Conservation (phyloP, 2,888 invertebrate species). For the Stenchaetothrips biformis region DNA sequence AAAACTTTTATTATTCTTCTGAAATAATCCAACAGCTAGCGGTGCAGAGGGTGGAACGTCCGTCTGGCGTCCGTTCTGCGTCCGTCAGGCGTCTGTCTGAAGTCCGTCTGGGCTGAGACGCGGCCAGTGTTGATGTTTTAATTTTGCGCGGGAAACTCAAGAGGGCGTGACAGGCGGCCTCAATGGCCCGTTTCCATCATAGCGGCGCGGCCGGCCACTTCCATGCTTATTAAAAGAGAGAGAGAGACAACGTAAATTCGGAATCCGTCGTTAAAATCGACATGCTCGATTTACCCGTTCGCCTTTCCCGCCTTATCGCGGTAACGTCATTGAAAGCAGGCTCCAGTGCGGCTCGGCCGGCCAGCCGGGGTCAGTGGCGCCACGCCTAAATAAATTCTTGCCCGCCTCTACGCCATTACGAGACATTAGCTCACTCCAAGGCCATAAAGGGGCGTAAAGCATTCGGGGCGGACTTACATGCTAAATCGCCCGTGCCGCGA, state of each 20-base stretch:
- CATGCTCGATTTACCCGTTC: no score
- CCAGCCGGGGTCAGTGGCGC: background rate
- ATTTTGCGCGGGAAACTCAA: background rate
- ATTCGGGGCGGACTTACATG: slow-evolving; percentile 12
- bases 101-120: background rate
- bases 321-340: background rate
- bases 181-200: background rate
- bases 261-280: background rate
- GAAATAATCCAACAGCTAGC: no score
- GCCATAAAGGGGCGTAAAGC: slow-evolving; percentile 18
- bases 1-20: no score
- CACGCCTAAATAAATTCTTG: slow-evolving; percentile 4
- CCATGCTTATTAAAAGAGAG: background rate
- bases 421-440: slow-evolving; percentile 17
- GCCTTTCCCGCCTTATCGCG: no score
- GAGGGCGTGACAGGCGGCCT: background rate
- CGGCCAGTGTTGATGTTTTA: background rate
- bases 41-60: no score
- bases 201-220: background rate
- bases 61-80: no score
- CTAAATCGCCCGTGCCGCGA: slow-evolving; percentile 8
- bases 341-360: background rate
- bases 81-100: no score
- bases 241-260: background rate
- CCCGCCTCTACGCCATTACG: background rate